Conservation (phyloP, 2,797 vertebrate genomes). For the Typhlichthys subterraneus region DNA sequence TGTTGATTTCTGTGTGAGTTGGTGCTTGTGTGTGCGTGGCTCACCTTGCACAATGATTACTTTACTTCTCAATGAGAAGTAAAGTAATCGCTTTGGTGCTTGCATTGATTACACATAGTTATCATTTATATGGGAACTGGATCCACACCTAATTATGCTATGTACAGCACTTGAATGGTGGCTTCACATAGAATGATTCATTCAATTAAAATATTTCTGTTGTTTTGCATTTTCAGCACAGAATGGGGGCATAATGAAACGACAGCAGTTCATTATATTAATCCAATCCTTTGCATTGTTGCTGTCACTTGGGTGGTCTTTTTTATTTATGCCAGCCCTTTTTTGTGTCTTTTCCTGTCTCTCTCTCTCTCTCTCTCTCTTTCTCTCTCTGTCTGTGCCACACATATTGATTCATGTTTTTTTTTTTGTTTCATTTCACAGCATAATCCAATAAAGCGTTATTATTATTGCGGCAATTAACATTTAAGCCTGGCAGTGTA, state of each 20-base stretch:
- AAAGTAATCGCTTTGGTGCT: too few relatives aligned
- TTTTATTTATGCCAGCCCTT: conserved; percentile 17
- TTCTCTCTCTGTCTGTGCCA: conserved; percentile 19
- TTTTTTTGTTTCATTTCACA: conserved; percentile 58
- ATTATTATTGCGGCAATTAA: conserved; percentile 73
- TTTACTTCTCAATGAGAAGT: conserved; percentile 45
- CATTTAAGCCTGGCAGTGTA: conserved; percentile 59
- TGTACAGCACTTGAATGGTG: conserved; percentile 46
- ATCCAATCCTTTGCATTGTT: conserved; percentile 27
- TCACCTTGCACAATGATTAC: conserved; percentile 41
- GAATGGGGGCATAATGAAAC: conserved; percentile 19
- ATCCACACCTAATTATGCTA: conserved; percentile 46
- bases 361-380: neutral
- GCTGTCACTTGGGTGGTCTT: conserved; percentile 24
- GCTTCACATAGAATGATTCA: conserved; percentile 48
- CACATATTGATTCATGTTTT: conserved; percentile 58
- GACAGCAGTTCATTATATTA: conserved; percentile 39
- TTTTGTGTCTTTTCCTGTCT: neutral
- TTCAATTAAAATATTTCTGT: conserved; percentile 33
- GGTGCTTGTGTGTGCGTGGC: conserved; percentile 3
- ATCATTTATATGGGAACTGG: conserved; percentile 29
- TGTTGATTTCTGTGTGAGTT: conserved; percentile 25
- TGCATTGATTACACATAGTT: conserved; percentile 49
- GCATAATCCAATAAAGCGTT: conserved; percentile 71
- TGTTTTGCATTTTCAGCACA: conserved; percentile 45